These are phyloP conservation scores for Heliangelus exortis DNA, from an alignment of 2,797 vertebrate genomes.

Conservation along the genomic window DNA sequence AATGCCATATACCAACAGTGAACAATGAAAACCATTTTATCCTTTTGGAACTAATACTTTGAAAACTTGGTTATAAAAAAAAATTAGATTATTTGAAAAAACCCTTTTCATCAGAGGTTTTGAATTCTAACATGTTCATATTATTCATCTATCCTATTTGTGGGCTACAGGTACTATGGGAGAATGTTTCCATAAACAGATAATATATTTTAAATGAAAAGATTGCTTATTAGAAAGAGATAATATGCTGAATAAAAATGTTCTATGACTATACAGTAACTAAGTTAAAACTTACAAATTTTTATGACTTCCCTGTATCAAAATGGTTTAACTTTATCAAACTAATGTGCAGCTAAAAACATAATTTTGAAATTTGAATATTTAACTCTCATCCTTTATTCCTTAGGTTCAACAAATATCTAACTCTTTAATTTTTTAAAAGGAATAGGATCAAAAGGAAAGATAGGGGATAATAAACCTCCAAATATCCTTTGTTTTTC, in stretches of 20 bases:
- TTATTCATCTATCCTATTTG: background rate
- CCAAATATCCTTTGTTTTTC: background rate
- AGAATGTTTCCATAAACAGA: background rate
- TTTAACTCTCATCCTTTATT: background rate
- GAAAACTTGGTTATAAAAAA: conserved; percentile 22
- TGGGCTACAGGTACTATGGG: background rate
- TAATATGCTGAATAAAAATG: background rate
- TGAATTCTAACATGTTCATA: background rate
- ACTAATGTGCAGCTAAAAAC: background rate
- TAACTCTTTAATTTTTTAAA: background rate
- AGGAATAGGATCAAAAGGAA: background rate
- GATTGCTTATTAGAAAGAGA: background rate
- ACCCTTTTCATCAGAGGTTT: background rate
- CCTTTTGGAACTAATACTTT: background rate
- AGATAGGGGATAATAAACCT: background rate
- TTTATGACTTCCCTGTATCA: background rate
- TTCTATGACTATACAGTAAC: background rate
- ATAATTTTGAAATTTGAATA: background rate
- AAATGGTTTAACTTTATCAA: background rate
- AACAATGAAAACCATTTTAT: conserved; percentile 50
- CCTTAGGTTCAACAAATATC: background rate
- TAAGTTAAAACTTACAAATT: background rate
- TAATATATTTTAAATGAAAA: background rate
- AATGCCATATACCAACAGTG: conserved; percentile 44
- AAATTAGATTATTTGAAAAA: background rate